Evolutionary conservation across 2,113 vertebrate species (phyloP), one percentile per base, ranked within the genome.

Genomic region (Peucedramus taeniatus): DNA sequence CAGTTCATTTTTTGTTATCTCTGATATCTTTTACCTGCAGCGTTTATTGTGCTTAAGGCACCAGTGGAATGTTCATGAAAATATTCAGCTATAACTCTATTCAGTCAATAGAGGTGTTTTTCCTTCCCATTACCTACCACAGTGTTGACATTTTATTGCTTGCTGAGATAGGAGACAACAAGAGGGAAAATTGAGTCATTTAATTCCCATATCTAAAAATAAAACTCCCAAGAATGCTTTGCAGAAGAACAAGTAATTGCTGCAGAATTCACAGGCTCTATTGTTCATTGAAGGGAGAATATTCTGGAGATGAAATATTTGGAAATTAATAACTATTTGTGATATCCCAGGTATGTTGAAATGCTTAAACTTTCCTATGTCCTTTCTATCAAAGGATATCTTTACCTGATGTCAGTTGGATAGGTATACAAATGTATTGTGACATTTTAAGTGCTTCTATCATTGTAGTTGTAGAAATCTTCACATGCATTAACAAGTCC

Each of bases 121-220:
- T 79, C 59, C 89, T 96, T 92, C 92, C 90, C 85, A 77, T 97
- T 97, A 97, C 91, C 84, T 96, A 93, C 84, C 92, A 91, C 80
- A 68, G 85, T 5, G 22, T 65, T 97, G 97, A 91, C 96, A 96
- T 97, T 97, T 97, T 97, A 98, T 98, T 97, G 94, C 93, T 88
- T 89, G 71, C 72, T 91, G 92, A 94, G 94, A 97, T 93, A 94
- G 80, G 68, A 97, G 90, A 96, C 93, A 97, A 91, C 72, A 96
- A 95, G 81, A 82, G 79, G 81, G 80, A 96, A 97, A 97, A 97
- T 57, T 89, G 96, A 97, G 93, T 97, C 95, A 95, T 97, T 97
- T 97, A 97, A 94, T 93, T 96, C 90, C 56, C 78, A 78, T 93
- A 78, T 90, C 90, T 96, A 96, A 97, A 96, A 95, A 97, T 97